Conservation (phyloP, 2,797 vertebrate species). For the Lepidocolaptes lacrymiger region DNA sequence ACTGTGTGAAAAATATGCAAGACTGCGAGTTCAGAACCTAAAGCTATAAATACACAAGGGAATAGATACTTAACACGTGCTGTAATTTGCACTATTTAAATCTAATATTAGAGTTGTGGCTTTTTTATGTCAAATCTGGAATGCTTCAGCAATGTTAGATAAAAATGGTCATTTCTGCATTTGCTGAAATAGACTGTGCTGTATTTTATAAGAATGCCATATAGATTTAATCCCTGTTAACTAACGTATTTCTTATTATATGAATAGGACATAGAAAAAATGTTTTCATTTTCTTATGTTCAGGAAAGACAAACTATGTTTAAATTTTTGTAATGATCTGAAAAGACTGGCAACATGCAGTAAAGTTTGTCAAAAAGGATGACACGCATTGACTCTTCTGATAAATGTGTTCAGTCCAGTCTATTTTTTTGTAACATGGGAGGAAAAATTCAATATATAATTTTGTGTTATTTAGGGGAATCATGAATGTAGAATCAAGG, state of each 20-base stretch:
- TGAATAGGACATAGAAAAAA: slow-evolving; percentile 3
- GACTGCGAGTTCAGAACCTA: slow-evolving; percentile 45
- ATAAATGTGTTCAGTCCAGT: neutral
- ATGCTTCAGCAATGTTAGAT: slow-evolving; percentile 12
- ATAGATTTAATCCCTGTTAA: neutral
- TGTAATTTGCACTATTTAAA: slow-evolving; percentile 71
- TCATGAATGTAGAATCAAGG: neutral
- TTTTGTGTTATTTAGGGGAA: slow-evolving; percentile 33
- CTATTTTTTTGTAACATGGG: neutral
- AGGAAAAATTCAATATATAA: slow-evolving; percentile 16
- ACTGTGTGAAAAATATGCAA: slow-evolving; percentile 33
- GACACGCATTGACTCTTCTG: neutral
- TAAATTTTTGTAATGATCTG: slow-evolving; percentile 18
- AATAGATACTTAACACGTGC: slow-evolving; percentile 63
- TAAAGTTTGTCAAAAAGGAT: slow-evolving; percentile 6
- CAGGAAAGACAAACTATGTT: slow-evolving; percentile 37
- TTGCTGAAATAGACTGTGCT: slow-evolving; percentile 32
- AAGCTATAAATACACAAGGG: slow-evolving; percentile 60
- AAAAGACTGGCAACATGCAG: neutral
- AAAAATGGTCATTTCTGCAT: slow-evolving; percentile 57
- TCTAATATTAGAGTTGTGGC: slow-evolving; percentile 66
- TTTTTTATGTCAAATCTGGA: slow-evolving; percentile 64
- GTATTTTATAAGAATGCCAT: neutral
- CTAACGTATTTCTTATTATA: neutral
- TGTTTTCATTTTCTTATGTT: neutral